A percentile compares a stretch with the other conserved stretches of the same genome.
Conservation (phyloP, 2,888 invertebrate species). For the Limnephilus marmoratus region DNA sequence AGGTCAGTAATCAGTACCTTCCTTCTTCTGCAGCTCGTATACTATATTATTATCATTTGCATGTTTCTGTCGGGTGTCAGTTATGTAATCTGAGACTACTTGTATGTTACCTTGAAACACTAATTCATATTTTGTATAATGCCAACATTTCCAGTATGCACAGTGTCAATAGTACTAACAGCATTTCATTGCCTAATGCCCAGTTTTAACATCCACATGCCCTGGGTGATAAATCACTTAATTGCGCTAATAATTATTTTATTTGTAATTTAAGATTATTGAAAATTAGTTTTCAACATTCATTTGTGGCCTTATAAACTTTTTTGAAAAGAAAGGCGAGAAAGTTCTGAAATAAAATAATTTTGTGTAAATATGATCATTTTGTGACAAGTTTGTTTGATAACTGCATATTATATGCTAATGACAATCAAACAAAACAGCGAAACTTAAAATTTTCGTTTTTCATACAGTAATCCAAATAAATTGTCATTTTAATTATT, state of each 20-base stretch:
- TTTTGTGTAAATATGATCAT: neutral
- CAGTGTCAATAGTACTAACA: neutral
- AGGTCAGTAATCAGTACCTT: slow-evolving; percentile 5
- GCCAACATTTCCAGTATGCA: neutral
- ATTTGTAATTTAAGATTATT: neutral
- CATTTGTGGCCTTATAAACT: neutral
- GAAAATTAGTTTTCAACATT: neutral
- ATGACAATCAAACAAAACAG: neutral
- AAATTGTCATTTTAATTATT: neutral
- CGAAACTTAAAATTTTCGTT: neutral
- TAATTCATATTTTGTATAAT: slow-evolving; percentile 15
- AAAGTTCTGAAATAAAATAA: too few species aligned
- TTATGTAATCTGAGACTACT: slow-evolving; percentile 48
- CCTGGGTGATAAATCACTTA: neutral
- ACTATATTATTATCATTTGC: slow-evolving; percentile 10
- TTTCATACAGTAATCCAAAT: neutral
- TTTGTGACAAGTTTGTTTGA: neutral
- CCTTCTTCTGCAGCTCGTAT: too few species aligned
- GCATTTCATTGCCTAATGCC: neutral
- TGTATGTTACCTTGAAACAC: slow-evolving; percentile 28
- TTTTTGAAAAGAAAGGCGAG: too few species aligned
- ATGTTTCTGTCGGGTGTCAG: slow-evolving; percentile 39
- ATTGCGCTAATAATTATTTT: neutral
- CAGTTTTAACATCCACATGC: slow-evolving; percentile 2
- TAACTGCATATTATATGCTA: neutral